Conservation (phyloP, 2,888 invertebrate species). For the Eucriotettix oculatus region DNA sequence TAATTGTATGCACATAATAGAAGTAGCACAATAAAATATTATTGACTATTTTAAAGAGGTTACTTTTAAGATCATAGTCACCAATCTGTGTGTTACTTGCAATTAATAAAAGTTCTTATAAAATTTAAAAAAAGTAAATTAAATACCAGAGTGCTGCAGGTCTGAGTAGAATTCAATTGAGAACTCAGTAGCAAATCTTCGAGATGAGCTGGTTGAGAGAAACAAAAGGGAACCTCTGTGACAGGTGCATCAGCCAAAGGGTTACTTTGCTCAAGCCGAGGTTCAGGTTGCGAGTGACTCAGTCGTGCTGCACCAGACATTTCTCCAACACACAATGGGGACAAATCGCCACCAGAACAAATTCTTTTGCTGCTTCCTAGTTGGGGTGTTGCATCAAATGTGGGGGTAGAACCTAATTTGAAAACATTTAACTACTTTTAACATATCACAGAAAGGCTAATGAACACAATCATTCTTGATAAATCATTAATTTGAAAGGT, state of each 20-base stretch:
- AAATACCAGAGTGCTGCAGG: constrained; percentile 14
- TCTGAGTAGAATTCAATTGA: constrained; percentile 43
- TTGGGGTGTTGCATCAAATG: too few relatives aligned
- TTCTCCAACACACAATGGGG: constrained; percentile 15
- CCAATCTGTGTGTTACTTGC: too few relatives aligned
- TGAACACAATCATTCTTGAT: too few relatives aligned
- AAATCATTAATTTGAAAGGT: too few relatives aligned
- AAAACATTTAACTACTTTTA: too few relatives aligned
- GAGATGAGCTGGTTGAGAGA: constrained; percentile 74
- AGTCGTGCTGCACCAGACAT: constrained; percentile 20
- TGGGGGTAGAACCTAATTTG: too few relatives aligned
- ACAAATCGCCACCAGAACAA: constrained; percentile 16
- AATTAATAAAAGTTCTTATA: background rate
- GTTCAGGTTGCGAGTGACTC: constrained; percentile 31
- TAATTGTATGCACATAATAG: too few relatives aligned
- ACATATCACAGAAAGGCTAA: too few relatives aligned
- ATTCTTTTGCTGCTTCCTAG: constrained; percentile 11
- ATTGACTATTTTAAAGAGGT: too few relatives aligned
- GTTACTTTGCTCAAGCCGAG: constrained; percentile 9
- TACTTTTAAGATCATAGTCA: too few relatives aligned
- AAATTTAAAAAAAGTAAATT: constrained; percentile 1
- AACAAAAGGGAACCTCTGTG: constrained; percentile 38
- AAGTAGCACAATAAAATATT: too few relatives aligned
- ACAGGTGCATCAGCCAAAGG: constrained; percentile 22
- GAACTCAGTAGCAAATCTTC: constrained; percentile 64